Evolutionary conservation across 2,113 vertebrate genomes (phyloP).

Genomic region (Calonectris borealis): DNA sequence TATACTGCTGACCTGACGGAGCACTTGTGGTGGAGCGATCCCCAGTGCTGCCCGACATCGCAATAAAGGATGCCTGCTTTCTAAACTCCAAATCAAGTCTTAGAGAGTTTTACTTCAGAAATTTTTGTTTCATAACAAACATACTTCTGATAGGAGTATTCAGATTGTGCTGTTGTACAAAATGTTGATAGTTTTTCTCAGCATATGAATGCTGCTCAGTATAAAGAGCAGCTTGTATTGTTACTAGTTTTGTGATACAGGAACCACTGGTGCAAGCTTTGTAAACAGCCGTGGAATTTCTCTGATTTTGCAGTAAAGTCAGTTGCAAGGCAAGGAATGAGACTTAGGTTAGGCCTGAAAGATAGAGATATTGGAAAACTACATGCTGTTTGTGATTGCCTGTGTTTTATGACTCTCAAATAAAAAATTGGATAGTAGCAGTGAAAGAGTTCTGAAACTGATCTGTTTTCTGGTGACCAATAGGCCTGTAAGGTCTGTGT

Average conservation of each 20-base stretch:
- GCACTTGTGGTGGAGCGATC: no score
- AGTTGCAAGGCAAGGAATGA: background rate
- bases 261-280: background rate
- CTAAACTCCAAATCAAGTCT: no score
- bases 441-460: background rate
- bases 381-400: background rate
- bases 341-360: no score
- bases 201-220: background rate
- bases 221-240: background rate
- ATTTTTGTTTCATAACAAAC: background rate
- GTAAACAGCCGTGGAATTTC: background rate
- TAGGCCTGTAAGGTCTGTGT: background rate
- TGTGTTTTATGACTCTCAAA: background rate
- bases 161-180: background rate
- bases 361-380: background rate
- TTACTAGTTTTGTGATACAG: background rate
- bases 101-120: no score
- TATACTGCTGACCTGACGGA: no score
- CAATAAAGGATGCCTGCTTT: no score
- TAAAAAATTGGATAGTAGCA: background rate
- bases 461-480: background rate
- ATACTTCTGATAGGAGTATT: background rate
- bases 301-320: background rate
- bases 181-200: background rate
- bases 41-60: no score